Conservation (phyloP, 2,113 vertebrate species). For the Malurus alboscapulatus region DNA sequence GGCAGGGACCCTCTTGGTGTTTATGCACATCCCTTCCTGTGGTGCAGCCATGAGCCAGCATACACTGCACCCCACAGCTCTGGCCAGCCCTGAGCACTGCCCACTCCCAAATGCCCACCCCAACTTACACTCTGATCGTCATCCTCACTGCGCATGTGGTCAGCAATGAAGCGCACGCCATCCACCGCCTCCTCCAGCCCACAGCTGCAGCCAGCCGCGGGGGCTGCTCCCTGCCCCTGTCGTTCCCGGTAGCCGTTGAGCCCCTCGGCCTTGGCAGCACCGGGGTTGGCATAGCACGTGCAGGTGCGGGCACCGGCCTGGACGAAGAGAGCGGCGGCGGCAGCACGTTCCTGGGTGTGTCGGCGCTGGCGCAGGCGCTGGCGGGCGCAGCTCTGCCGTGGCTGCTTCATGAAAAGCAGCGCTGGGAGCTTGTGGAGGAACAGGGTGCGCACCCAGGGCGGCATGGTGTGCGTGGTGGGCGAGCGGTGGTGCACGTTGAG, state of each 20-base stretch:
- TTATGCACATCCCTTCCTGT: accelerated
- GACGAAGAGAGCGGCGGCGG: slow-evolving; percentile 8
- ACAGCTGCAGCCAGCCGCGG: slow-evolving; percentile 60
- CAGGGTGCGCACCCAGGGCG: slow-evolving; percentile 89
- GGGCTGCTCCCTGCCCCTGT: slow-evolving; percentile 32
- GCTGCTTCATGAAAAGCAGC: slow-evolving; percentile 94
- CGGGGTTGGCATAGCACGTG: slow-evolving; percentile 86
- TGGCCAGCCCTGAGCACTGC: not conserved
- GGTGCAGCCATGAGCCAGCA: not conserved
- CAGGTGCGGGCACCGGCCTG: slow-evolving; percentile 72
- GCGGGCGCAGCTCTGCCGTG: slow-evolving; percentile 86
- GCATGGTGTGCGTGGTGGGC: slow-evolving; percentile 96
- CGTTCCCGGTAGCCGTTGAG: slow-evolving; percentile 77
- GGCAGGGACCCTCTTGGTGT: not conserved
- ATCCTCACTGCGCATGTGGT: slow-evolving; percentile 94
- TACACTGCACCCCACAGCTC: accelerated
- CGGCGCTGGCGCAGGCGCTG: slow-evolving; percentile 85
- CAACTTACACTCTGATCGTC: slow-evolving; percentile 92
- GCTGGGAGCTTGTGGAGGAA: slow-evolving; percentile 91
- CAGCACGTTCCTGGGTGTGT: slow-evolving; percentile 64
- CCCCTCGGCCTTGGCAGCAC: slow-evolving; percentile 77
- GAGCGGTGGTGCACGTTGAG: slow-evolving; percentile 96
- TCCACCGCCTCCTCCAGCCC: slow-evolving; percentile 90
- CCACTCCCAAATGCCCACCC: not conserved
- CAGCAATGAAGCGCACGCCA: slow-evolving; percentile 92